Percentiles rank a stretch among this genome's conserved stretches.
Conservation (phyloP, 2,113 vertebrate genomes). For the Stigmatopora argus region DNA sequence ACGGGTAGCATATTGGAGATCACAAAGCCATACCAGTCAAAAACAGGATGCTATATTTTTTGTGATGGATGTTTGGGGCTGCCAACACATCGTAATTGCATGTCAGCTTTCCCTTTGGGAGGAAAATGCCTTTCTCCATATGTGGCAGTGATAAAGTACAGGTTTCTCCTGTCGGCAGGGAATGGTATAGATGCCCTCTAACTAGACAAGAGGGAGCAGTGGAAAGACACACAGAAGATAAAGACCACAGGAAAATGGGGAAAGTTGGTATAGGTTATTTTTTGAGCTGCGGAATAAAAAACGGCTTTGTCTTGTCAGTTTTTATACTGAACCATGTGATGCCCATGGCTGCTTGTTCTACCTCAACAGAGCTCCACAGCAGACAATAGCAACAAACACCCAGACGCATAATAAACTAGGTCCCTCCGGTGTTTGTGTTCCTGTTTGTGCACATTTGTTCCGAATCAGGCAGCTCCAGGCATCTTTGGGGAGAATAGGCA, state of each 20-base stretch:
- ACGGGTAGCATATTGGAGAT: constrained; percentile 36
- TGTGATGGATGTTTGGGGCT: constrained; percentile 40
- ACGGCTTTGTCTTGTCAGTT: constrained; percentile 69
- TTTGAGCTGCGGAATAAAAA: constrained; percentile 56
- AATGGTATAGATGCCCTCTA: constrained; percentile 52
- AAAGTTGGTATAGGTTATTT: constrained; percentile 39
- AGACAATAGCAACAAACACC: constrained; percentile 36
- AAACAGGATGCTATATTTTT: constrained; percentile 58
- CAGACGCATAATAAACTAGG: constrained; percentile 17
- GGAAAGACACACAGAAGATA: constrained; percentile 17
- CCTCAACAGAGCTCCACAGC: constrained; percentile 55
- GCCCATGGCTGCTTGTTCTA: constrained; percentile 60
- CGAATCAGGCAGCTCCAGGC: constrained; percentile 62
- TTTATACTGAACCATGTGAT: constrained; percentile 69
- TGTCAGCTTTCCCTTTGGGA: constrained; percentile 51
- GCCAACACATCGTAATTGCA: constrained; percentile 52
- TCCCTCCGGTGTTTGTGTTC: constrained; percentile 58
- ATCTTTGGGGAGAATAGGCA: constrained; percentile 52
- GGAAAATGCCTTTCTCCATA: constrained; percentile 48
- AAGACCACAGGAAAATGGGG: constrained; percentile 15
- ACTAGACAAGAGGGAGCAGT: constrained; percentile 56
- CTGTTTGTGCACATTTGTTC: constrained; percentile 70
- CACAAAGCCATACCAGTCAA: constrained; percentile 43
- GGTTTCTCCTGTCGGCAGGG: constrained; percentile 39
- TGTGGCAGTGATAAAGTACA: constrained; percentile 56